These are phyloP conservation scores for Argyresthia goedartella DNA, from an alignment of 2,888 invertebrate genomes.

Conservation along the genomic window DNA sequence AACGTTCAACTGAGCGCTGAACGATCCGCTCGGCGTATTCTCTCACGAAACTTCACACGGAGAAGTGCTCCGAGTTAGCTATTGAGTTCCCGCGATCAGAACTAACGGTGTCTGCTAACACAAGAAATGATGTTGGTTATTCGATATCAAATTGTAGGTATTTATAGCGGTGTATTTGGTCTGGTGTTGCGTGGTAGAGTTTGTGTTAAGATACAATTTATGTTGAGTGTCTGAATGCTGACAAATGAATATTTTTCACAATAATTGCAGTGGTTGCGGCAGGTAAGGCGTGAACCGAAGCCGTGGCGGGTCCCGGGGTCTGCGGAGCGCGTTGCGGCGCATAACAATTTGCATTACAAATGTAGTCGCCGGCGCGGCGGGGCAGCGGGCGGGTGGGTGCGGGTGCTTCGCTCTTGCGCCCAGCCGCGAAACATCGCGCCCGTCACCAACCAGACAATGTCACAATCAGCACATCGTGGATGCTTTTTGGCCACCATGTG, in stretches of 20 bases:
- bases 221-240: conserved; percentile 38
- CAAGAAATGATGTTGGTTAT: conserved; percentile 16
- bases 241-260: conserved; percentile 65
- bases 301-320: conserved; percentile 42
- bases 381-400: conserved; percentile 28
- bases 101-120: conserved; percentile 29
- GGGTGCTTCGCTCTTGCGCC: conserved; percentile 33
- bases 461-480: conserved; percentile 67
- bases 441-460: conserved; percentile 41
- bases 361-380: conserved; percentile 43
- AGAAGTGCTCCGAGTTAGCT: conserved; percentile 35
- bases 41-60: conserved; percentile 57
- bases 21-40: conserved; percentile 37
- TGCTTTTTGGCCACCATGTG: conserved; percentile 62
- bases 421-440: conserved; percentile 14
- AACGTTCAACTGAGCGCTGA: conserved; percentile 54
- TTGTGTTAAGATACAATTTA: conserved; percentile 22
- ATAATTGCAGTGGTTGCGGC: conserved; percentile 55
- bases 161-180: neutral
- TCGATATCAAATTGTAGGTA: neutral
- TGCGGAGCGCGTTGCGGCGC: conserved; percentile 22
- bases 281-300: conserved; percentile 61
- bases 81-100: conserved; percentile 54
- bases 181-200: neutral
- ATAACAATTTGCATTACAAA: conserved; percentile 46